These are phyloP conservation scores for Sebastes trivittatus DNA, from an alignment of 2,797 vertebrate species.

Conservation along the genomic window DNA sequence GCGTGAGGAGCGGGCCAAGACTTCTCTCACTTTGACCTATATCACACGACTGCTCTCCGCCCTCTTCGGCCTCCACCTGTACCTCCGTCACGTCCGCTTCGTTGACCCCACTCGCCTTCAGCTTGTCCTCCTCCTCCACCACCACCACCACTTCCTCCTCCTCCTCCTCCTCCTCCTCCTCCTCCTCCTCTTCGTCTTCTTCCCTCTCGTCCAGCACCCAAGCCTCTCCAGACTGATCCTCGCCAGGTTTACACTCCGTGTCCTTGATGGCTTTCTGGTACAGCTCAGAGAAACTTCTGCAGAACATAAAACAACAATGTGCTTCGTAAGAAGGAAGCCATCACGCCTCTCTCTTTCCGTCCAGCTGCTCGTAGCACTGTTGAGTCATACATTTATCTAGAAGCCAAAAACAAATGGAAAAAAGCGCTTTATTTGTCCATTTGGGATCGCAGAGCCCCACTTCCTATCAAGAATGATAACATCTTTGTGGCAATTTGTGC, in stretches of 20 bases:
- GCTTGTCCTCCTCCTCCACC: not conserved
- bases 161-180: constrained; percentile 28
- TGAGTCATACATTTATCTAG: constrained; percentile 17
- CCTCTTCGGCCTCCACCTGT: constrained; percentile 55
- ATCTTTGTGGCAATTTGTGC: constrained; percentile 28
- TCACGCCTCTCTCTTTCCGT: not conserved
- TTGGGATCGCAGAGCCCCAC: constrained; percentile 9
- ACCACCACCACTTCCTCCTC: not conserved
- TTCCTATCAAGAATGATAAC: constrained; percentile 8
- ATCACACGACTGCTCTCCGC: constrained; percentile 43
- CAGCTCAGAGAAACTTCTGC: constrained; percentile 92
- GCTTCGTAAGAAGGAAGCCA: not conserved
- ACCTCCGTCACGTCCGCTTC: constrained; percentile 54
- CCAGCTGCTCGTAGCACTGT: not conserved
- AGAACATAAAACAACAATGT: constrained; percentile 7
- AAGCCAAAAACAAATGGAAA: constrained; percentile 20
- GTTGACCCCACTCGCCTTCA: constrained; percentile 35
- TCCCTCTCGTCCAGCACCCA: constrained; percentile 84
- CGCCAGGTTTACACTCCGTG: constrained; percentile 83
- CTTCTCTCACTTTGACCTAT: constrained; percentile 48
- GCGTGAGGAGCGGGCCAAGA: constrained; percentile 56
- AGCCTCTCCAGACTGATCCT: constrained; percentile 80
- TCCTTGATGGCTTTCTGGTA: constrained; percentile 92
- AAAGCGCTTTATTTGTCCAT: constrained; percentile 26
- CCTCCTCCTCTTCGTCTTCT: constrained; percentile 59